These are phyloP conservation scores for Tupiocoris notatus DNA, from an alignment of 2,888 invertebrate genomes.

Conservation along the genomic window DNA sequence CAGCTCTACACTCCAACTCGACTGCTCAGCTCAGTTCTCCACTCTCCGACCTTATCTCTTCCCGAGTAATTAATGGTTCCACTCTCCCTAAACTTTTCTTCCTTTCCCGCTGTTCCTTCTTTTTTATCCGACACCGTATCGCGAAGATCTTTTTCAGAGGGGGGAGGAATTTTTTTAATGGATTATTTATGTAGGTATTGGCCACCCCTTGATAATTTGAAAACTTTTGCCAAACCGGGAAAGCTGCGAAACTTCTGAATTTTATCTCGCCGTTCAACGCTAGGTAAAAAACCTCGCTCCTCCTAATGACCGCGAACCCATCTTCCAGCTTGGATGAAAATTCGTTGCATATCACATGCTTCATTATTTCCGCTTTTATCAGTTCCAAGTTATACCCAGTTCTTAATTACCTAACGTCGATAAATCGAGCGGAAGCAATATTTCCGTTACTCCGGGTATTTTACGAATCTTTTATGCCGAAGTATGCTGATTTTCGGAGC, in stretches of 20 bases:
- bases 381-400: not conserved
- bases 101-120: slow-evolving; percentile 7
- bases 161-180: slow-evolving; percentile 9
- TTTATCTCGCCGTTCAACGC: not conserved
- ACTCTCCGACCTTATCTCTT: slow-evolving; percentile 10
- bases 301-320: not conserved
- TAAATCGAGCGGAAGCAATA: too few species aligned
- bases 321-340: not conserved
- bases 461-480: too few species aligned
- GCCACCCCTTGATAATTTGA: not conserved
- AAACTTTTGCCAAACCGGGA: slow-evolving; percentile 1
- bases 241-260: not conserved
- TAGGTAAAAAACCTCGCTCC: not conserved
- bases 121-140: not conserved
- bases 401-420: not conserved
- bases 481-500: too few species aligned
- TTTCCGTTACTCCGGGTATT: too few species aligned
- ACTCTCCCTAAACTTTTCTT: slow-evolving; percentile 9
- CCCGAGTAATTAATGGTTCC: slow-evolving; percentile 22
- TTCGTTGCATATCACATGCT: not conserved
- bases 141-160: not conserved
- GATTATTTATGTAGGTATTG: slow-evolving; percentile 25
- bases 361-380: not conserved
- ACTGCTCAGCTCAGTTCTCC: not conserved
- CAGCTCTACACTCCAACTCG: not conserved